Conservation (phyloP, 2,797 vertebrate species). For the Enteromius radiatus region DNA sequence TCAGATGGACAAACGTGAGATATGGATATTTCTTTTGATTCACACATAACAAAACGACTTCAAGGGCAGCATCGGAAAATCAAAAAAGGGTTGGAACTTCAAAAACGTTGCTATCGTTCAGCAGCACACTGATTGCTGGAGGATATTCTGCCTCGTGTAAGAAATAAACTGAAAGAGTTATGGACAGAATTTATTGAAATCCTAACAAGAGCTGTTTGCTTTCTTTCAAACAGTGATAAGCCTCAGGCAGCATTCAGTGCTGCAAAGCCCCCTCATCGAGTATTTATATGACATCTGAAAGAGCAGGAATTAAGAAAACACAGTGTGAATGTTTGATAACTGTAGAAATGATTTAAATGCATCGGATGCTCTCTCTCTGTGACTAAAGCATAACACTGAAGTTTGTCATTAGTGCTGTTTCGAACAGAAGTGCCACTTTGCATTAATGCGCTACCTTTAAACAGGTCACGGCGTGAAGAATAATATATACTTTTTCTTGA, state of each 20-base stretch:
- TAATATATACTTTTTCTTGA: neutral
- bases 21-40: conserved; percentile 40
- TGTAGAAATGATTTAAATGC: conserved; percentile 35
- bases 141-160: conserved; percentile 24
- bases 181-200: conserved; percentile 69
- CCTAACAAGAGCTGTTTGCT: conserved; percentile 62
- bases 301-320: conserved; percentile 44
- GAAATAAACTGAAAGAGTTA: conserved; percentile 42
- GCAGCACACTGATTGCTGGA: conserved; percentile 13
- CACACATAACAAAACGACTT: conserved; percentile 11
- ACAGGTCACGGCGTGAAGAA: neutral
- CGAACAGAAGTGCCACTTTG: conserved; percentile 31
- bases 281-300: conserved; percentile 55
- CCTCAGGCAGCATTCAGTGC: conserved; percentile 71
- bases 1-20: conserved; percentile 1
- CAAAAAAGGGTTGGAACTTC: neutral
- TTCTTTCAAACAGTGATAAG: conserved; percentile 73
- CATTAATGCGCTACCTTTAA: conserved; percentile 1
- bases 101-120: conserved; percentile 15
- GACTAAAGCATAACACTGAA: conserved; percentile 2
- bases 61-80: conserved; percentile 8
- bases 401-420: conserved; percentile 14
- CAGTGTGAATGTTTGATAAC: conserved; percentile 24
- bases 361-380: conserved; percentile 24
- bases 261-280: conserved; percentile 60